These are phyloP conservation scores for Paracanthobrama guichenoti DNA, from an alignment of 2,113 vertebrate species.

Conservation along the genomic window DNA sequence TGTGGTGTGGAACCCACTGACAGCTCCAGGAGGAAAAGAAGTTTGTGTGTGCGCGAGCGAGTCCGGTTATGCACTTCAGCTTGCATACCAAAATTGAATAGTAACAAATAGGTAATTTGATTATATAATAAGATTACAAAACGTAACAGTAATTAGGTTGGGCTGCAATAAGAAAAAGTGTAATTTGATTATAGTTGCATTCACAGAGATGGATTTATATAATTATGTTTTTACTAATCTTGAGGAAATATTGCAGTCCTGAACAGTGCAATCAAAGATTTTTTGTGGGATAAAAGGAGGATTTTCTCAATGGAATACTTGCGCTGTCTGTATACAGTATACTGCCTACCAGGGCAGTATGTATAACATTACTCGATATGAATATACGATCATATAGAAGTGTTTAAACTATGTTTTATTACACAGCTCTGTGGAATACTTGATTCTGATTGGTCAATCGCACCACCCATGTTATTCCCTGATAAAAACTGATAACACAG, in stretches of 20 bases:
- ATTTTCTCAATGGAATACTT: neutral
- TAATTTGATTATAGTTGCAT: slow-evolving; percentile 24
- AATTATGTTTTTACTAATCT: neutral
- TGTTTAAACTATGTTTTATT: too few relatives aligned
- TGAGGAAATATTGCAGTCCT: slow-evolving; percentile 21
- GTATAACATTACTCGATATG: too few relatives aligned
- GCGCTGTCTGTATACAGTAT: neutral
- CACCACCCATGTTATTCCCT: too few relatives aligned
- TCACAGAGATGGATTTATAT: slow-evolving; percentile 24
- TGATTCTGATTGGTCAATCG: too few relatives aligned
- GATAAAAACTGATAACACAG: too few relatives aligned
- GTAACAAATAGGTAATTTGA: slow-evolving; percentile 34
- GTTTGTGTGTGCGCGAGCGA: neutral
- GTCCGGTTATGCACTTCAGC: slow-evolving; percentile 14
- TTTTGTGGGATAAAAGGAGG: neutral
- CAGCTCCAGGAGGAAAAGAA: neutral
- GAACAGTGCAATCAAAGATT: neutral
- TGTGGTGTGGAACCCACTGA: slow-evolving; percentile 20
- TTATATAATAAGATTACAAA: slow-evolving; percentile 8
- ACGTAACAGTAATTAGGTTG: neutral
- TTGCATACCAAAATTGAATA: slow-evolving; percentile 26
- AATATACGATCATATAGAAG: too few relatives aligned
- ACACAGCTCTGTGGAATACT: too few relatives aligned
- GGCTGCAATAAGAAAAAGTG: neutral
- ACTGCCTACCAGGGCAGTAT: neutral